A percentile compares a stretch with the other conserved stretches of the same genome.
Conservation (phyloP, 2,888 invertebrate species). For the Eupithecia centaureata region DNA sequence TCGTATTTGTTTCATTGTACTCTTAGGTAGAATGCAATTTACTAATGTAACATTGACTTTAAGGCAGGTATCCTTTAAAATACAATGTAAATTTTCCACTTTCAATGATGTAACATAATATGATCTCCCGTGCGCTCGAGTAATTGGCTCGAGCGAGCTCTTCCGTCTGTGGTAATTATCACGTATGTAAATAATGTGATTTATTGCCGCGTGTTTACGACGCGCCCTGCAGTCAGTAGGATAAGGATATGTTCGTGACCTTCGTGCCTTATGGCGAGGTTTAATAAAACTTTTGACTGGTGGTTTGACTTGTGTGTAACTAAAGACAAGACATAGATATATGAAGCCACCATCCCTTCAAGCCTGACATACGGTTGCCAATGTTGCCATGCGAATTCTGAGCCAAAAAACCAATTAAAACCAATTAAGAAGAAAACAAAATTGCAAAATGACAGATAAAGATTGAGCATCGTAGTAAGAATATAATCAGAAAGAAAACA, state of each 20-base stretch:
- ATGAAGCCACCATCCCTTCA: too few relatives aligned
- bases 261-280: constrained; percentile 3
- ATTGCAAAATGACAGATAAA: too few relatives aligned
- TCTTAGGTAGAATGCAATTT: too few relatives aligned
- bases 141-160: background rate
- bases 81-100: background rate
- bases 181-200: constrained; percentile 16
- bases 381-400: too few relatives aligned
- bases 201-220: constrained; percentile 12
- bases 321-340: too few relatives aligned
- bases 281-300: background rate
- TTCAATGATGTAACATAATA: background rate
- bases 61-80: background rate
- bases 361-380: too few relatives aligned
- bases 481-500: too few relatives aligned
- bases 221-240: background rate
- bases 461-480: too few relatives aligned
- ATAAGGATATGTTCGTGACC: constrained; percentile 13
- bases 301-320: too few relatives aligned
- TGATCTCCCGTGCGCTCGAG: background rate
- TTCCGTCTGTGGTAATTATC: constrained; percentile 11
- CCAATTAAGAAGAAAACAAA: too few relatives aligned
- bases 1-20: background rate
- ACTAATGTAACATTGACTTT: background rate
- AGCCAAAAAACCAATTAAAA: too few relatives aligned